Conservation (phyloP, 2,113 vertebrate genomes). For the Gorsachius goisagi region DNA sequence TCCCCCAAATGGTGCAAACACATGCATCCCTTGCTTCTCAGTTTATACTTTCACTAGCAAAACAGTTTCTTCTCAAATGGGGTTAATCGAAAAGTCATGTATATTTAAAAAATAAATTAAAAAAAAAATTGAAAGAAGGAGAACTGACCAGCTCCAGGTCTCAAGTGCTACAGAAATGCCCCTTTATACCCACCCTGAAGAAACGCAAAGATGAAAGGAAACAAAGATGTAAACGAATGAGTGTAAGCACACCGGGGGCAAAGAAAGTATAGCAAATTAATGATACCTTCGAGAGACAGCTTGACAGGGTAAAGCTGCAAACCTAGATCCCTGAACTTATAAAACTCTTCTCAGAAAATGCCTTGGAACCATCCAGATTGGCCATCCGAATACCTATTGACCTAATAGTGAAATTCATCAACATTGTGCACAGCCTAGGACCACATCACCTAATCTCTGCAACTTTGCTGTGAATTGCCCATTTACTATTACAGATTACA, state of each 20-base stretch:
- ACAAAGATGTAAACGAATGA: not conserved
- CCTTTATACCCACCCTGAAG: not conserved
- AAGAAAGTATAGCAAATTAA: not conserved
- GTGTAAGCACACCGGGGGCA: not conserved
- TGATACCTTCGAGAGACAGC: not conserved
- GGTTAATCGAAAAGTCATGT: not conserved
- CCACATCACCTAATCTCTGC: not conserved
- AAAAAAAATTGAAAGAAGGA: not conserved
- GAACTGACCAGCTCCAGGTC: not conserved
- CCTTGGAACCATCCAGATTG: accelerated
- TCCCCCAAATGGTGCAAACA: not conserved
- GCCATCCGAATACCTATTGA: not conserved
- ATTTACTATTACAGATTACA: not conserved
- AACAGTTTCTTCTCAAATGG: not conserved
- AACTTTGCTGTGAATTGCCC: not conserved
- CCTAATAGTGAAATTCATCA: not conserved
- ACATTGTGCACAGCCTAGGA: not conserved
- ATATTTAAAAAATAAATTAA: not conserved
- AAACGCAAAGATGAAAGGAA: not conserved
- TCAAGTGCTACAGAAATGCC: not conserved
- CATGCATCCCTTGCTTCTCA: not conserved
- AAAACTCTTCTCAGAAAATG: not conserved
- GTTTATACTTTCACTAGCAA: not conserved
- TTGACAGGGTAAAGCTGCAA: not conserved
- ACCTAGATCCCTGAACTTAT: not conserved